Evolutionary conservation across 2,113 vertebrate species (phyloP).

Genomic region (Rhea pennata): DNA sequence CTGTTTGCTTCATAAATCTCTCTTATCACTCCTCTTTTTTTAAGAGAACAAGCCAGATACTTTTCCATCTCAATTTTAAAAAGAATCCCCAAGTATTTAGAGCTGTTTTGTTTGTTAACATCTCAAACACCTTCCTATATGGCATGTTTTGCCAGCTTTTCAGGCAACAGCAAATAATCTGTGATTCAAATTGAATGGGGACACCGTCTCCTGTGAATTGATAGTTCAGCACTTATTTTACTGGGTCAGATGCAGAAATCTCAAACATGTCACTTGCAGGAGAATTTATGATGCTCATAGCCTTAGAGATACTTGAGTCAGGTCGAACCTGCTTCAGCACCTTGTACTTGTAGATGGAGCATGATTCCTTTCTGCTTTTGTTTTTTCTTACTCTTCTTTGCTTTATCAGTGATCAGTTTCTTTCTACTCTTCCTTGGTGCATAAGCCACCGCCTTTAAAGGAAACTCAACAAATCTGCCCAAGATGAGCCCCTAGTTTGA

Average conservation of each 20-base stretch:
- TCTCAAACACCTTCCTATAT: neutral
- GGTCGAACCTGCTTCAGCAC: constrained; percentile 72
- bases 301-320: neutral
- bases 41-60: neutral
- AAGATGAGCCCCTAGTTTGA: neutral
- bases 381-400: neutral
- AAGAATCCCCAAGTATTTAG: neutral
- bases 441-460: neutral
- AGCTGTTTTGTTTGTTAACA: neutral
- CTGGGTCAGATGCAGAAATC: neutral
- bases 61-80: constrained; percentile 4
- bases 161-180: neutral
- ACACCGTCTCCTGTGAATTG: neutral
- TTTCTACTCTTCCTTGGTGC: neutral
- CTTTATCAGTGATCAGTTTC: neutral
- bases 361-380: neutral
- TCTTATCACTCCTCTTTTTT: neutral
- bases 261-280: neutral
- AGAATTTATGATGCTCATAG: neutral
- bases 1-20: neutral
- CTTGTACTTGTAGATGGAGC: constrained; percentile 65
- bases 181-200: neutral
- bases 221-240: neutral
- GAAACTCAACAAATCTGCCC: neutral
- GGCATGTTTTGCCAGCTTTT: neutral